Evolutionary conservation across 92 coral and sea anemone species (phyloP).

Genomic region (Heliopora coerulea): DNA sequence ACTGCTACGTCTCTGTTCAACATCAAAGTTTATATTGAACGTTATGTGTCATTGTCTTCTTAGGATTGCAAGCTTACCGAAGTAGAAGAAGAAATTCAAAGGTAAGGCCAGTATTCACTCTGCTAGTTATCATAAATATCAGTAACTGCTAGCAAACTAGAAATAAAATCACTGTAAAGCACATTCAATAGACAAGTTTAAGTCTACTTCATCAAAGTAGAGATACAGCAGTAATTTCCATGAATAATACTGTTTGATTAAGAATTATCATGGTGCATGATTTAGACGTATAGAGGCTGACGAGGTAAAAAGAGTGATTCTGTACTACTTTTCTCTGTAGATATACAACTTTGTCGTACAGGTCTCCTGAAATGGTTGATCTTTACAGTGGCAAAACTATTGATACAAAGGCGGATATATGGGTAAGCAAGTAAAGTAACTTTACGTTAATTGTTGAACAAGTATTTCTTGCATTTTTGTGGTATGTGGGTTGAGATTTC

Average conservation of each 20-base stretch:
- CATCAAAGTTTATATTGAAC: too few relatives aligned
- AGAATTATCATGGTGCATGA: too few relatives aligned
- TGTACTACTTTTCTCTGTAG: constrained; percentile 49
- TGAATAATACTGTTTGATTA: too few relatives aligned
- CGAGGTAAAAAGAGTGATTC: too few relatives aligned
- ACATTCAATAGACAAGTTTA: background rate
- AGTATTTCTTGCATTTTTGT: too few relatives aligned
- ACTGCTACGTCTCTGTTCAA: too few relatives aligned
- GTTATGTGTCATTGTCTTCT: background rate
- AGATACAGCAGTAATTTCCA: background rate
- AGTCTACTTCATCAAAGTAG: background rate
- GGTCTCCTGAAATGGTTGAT: constrained; percentile 98
- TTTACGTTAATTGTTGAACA: background rate
- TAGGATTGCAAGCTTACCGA: constrained; percentile 80
- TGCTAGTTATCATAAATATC: too few relatives aligned
- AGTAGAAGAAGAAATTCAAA: constrained; percentile 94
- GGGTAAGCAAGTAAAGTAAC: constrained; percentile 60
- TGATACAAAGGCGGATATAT: constrained; percentile 86
- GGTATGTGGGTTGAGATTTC: too few relatives aligned
- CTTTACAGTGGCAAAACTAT: constrained; percentile 83
- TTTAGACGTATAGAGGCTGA: too few relatives aligned
- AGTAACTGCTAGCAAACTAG: too few relatives aligned
- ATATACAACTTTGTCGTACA: constrained; percentile 86
- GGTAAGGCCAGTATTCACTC: too few relatives aligned
- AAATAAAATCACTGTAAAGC: too few relatives aligned